A percentile compares a stretch with the other conserved stretches of the same genome.
These are phyloP conservation scores for Agrypnia vestita DNA, from an alignment of 1,140 invertebrate genomes.

Conservation along the genomic window DNA sequence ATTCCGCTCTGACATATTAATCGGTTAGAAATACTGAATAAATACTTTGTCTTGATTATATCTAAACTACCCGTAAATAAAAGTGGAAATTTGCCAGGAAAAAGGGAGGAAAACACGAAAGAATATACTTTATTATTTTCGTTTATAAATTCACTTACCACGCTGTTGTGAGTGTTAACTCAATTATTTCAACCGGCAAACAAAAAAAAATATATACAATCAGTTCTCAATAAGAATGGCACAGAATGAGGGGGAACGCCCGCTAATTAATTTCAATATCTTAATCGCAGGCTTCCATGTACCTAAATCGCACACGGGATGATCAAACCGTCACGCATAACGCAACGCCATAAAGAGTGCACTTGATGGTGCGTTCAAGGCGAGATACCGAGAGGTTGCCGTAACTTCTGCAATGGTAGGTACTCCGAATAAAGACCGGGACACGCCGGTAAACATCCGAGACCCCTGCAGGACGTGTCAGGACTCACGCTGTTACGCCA, in stretches of 20 bases:
- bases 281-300: neutral
- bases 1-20: too few relatives aligned
- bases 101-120: too few relatives aligned
- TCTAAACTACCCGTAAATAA: too few relatives aligned
- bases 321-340: neutral
- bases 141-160: too few relatives aligned
- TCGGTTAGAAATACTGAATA: too few relatives aligned
- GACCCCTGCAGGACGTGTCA: slow-evolving; percentile 1
- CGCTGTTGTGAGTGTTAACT: too few relatives aligned
- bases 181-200: too few relatives aligned
- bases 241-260: neutral
- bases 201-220: too few relatives aligned
- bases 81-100: too few relatives aligned
- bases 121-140: too few relatives aligned
- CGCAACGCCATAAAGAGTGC: slow-evolving; percentile 14
- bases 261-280: slow-evolving; percentile 22
- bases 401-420: neutral
- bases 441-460: neutral
- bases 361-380: slow-evolving; percentile 5
- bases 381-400: slow-evolving; percentile 12
- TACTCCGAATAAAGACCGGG: neutral
- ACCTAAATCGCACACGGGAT: neutral
- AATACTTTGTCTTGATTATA: too few relatives aligned
- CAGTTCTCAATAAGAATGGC: slow-evolving; percentile 1
- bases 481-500: slow-evolving; percentile 13